phyloP scores from a whole-genome alignment of 2,797 vertebrate species.

The Enteromius paludinosus region DNA sequence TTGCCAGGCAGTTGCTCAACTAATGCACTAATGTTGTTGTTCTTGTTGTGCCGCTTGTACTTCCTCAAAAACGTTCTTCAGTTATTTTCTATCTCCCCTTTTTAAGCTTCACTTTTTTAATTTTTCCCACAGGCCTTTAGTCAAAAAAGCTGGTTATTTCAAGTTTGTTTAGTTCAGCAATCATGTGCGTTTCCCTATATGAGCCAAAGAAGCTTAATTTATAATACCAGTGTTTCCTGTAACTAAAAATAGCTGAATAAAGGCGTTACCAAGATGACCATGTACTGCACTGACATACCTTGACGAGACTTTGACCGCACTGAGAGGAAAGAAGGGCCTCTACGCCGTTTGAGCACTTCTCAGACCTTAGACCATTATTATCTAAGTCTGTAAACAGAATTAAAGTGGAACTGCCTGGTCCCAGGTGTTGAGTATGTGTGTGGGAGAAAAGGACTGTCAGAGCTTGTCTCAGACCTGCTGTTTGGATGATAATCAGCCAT shows the following conservation, averaged over 20 bases:
- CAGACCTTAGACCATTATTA: slow-evolving; percentile 5
- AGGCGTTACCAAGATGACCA: neutral
- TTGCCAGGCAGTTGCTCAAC: slow-evolving; percentile 6
- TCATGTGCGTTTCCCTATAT: neutral
- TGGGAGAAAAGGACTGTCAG: slow-evolving; percentile 10
- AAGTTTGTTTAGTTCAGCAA: neutral
- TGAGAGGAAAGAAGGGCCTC: neutral
- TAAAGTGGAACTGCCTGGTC: slow-evolving; percentile 12
- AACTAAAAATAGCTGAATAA: neutral
- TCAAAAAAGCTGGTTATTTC: neutral
- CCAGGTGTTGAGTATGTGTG: slow-evolving; percentile 15
- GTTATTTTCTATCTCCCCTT: neutral
- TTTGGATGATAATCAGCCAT: slow-evolving; percentile 1
- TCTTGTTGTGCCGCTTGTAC: neutral
- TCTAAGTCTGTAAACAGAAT: slow-evolving; percentile 9
- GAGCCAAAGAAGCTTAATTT: neutral
- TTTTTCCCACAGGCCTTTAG: neutral
- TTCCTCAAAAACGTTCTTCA: slow-evolving; percentile 1
- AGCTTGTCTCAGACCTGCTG: slow-evolving; percentile 12
- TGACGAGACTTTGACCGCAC: neutral
- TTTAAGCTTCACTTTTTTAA: neutral
- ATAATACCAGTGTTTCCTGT: neutral
- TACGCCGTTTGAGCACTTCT: neutral
- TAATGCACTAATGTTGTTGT: slow-evolving; percentile 9
- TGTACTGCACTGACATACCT: neutral